A percentile compares a stretch with the other conserved stretches of the same genome.
These are phyloP conservation scores for Carterocephalus palaemon DNA, from an alignment of 2,888 invertebrate species.

Conservation along the genomic window DNA sequence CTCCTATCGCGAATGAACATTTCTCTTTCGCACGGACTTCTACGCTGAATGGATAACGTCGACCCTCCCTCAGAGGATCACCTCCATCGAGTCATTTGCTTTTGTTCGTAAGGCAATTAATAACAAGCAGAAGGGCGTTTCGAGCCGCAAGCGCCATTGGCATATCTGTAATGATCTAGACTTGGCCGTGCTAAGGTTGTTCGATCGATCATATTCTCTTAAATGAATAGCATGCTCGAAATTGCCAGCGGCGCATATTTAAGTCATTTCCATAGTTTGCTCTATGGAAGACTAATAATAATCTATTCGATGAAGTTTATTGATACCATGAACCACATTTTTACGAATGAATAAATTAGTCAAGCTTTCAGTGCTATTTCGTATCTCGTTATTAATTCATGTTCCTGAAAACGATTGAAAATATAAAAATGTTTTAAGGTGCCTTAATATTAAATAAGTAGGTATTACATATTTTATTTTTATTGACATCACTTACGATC, in stretches of 20 bases:
- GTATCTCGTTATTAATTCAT: too few species aligned
- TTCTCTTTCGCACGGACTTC: conserved; percentile 74
- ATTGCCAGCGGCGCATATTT: conserved; percentile 8
- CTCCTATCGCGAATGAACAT: conserved; percentile 77
- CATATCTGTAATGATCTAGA: conserved; percentile 73
- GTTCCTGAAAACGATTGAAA: too few species aligned
- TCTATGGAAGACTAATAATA: too few species aligned
- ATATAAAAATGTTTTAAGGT: too few species aligned
- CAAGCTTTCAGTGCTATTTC: too few species aligned
- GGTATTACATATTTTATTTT: too few species aligned
- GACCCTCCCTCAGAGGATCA: conserved; percentile 73
- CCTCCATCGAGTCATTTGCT: conserved; percentile 77
- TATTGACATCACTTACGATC: too few species aligned
- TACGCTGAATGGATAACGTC: conserved; percentile 75
- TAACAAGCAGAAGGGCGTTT: conserved; percentile 73
- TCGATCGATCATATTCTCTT: conserved; percentile 62
- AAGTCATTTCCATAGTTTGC: too few species aligned
- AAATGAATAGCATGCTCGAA: conserved; percentile 13
- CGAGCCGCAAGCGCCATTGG: conserved; percentile 66
- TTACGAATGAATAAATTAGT: too few species aligned
- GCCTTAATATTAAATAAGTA: too few species aligned
- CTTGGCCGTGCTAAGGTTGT: conserved; percentile 47
- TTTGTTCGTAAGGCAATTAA: conserved; percentile 77
- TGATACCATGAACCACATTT: too few species aligned
- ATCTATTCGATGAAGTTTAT: too few species aligned